These are phyloP conservation scores for Brachyopa scutellaris DNA, from an alignment of 2,888 invertebrate species.

Conservation along the genomic window DNA sequence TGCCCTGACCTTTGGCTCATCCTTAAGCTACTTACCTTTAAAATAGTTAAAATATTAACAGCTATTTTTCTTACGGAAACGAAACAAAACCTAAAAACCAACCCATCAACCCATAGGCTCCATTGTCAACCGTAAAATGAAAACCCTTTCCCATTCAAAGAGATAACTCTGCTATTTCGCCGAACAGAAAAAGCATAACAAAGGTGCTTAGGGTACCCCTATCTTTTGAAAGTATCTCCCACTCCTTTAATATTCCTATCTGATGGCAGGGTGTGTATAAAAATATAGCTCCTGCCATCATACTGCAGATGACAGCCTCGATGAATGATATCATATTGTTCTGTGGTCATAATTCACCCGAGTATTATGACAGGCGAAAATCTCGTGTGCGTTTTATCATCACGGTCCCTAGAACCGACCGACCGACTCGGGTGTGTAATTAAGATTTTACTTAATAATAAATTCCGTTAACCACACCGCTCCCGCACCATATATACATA, in stretches of 20 bases:
- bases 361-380: slow-evolving; percentile 50
- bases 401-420: slow-evolving; percentile 1
- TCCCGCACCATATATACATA: not conserved
- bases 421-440: slow-evolving; percentile 44
- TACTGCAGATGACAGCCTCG: slow-evolving; percentile 28
- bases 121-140: slow-evolving; percentile 21
- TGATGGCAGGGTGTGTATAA: not conserved
- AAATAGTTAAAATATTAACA: too few species aligned
- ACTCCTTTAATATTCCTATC: not conserved
- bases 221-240: slow-evolving; percentile 15
- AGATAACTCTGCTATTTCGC: slow-evolving; percentile 15
- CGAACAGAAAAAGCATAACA: slow-evolving; percentile 14
- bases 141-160: slow-evolving; percentile 2
- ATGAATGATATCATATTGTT: slow-evolving; percentile 41
- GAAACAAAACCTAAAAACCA: slow-evolving; percentile 4
- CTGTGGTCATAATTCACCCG: slow-evolving; percentile 49
- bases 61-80: not conserved
- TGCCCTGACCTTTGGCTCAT: too few species aligned
- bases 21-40: too few species aligned
- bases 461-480: slow-evolving; percentile 59
- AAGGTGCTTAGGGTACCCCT: slow-evolving; percentile 11
- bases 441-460: slow-evolving; percentile 69
- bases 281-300: not conserved
- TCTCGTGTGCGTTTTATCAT: slow-evolving; percentile 59
- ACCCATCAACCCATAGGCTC: not conserved